These are phyloP conservation scores for Vulpes ferrilata DNA, from an alignment of 2,113 vertebrate genomes.

Conservation along the genomic window DNA sequence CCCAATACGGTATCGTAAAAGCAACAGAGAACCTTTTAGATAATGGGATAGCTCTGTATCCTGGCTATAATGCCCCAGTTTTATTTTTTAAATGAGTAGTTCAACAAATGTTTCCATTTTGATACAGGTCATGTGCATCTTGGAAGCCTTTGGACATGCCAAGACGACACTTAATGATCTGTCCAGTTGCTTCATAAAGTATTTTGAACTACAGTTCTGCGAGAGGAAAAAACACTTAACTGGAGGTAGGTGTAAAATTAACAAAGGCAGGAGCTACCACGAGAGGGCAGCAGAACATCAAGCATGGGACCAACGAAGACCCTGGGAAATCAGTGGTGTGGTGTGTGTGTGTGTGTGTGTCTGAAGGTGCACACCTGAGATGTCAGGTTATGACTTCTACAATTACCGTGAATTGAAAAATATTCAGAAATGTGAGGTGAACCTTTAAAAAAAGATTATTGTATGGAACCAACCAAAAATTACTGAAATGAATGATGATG, in stretches of 20 bases:
- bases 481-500: not conserved
- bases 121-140: conserved; percentile 91
- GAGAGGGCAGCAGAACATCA: conserved; percentile 67
- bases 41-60: not conserved
- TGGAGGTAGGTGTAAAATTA: conserved; percentile 88
- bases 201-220: conserved; percentile 94
- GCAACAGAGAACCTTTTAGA: not conserved
- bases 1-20: accelerated
- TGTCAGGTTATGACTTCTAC: not conserved
- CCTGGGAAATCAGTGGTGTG: too few species aligned
- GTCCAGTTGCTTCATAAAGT: conserved; percentile 95
- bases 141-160: conserved; percentile 97
- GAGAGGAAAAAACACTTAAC: conserved; percentile 89
- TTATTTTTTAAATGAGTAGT: not conserved
- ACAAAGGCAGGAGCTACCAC: not conserved
- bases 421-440: not conserved
- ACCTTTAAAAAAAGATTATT: not conserved
- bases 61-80: not conserved
- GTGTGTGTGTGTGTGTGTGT: accelerated
- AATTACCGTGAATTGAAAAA: not conserved
- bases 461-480: not conserved
- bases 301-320: accelerated
- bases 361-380: too few species aligned
- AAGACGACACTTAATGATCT: conserved; percentile 92
- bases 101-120: not conserved